These are phyloP conservation scores for Hafferia zeledoni DNA, from an alignment of 2,797 vertebrate genomes.

Conservation along the genomic window DNA sequence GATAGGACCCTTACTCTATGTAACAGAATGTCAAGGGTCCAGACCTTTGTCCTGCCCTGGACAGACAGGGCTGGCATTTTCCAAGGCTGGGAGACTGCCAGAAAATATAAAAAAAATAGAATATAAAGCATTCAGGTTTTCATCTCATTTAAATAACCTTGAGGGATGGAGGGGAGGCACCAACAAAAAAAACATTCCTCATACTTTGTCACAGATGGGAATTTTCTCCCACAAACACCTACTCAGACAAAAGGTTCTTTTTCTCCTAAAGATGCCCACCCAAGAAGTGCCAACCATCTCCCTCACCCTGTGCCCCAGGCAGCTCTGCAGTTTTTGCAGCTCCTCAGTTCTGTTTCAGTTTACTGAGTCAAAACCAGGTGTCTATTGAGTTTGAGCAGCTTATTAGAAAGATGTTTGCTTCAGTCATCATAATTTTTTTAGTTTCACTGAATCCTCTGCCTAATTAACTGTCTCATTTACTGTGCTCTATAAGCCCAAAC, in stretches of 20 bases:
- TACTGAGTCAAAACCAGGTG: not conserved
- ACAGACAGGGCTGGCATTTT: not conserved
- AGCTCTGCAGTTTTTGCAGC: not conserved
- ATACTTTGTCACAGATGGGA: not conserved
- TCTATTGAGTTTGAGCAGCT: not conserved
- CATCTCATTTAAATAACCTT: not conserved
- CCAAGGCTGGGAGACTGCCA: not conserved
- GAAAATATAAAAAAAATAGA: not conserved
- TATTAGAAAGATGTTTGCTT: not conserved
- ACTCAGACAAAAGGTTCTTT: not conserved
- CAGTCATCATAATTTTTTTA: not conserved
- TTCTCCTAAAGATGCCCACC: not conserved
- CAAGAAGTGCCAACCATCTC: not conserved
- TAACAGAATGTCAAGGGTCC: not conserved
- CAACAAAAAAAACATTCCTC: not conserved
- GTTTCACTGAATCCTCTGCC: not conserved
- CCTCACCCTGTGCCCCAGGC: not conserved
- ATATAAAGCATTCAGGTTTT: not conserved
- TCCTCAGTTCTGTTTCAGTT: not conserved
- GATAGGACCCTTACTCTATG: not conserved
- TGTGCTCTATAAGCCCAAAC: not conserved
- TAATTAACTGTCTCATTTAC: not conserved
- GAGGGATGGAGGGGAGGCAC: rapidly evolving
- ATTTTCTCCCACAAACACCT: not conserved
- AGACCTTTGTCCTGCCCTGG: not conserved